phyloP scores from a whole-genome alignment of 2,797 vertebrate genomes.

The Sebastolobus altivelis region DNA sequence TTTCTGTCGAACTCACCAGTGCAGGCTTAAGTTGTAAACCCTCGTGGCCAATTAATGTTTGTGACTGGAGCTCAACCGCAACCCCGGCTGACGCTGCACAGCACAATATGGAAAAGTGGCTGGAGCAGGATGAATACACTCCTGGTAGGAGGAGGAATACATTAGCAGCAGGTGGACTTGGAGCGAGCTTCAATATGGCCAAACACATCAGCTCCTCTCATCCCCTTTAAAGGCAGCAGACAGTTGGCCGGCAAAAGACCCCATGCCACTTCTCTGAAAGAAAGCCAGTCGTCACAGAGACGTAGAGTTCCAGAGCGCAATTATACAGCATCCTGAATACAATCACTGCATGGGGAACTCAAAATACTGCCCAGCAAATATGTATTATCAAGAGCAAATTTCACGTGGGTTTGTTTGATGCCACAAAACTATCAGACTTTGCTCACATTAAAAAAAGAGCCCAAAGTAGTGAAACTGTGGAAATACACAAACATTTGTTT shows the following conservation, averaged over 20 bases:
- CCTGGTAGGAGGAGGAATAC: slow-evolving; percentile 18
- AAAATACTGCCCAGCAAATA: background rate
- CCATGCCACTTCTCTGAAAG: background rate
- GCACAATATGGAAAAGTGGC: slow-evolving; percentile 7
- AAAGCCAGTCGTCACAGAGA: background rate
- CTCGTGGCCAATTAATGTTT: background rate
- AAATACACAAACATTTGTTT: no score
- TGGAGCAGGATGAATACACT: slow-evolving; percentile 7
- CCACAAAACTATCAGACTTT: no score
- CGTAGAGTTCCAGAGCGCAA: background rate
- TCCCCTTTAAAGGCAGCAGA: slow-evolving; percentile 13
- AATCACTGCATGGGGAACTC: background rate
- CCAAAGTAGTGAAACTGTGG: no score
- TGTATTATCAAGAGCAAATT: background rate
- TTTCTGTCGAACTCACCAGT: slow-evolving; percentile 2
- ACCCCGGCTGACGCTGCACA: background rate
- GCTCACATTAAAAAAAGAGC: no score
- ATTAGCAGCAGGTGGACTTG: slow-evolving; percentile 18
- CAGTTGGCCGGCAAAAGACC: slow-evolving; percentile 4
- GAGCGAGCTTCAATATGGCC: slow-evolving; percentile 7
- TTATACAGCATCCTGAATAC: background rate
- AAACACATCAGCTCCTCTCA: slow-evolving; percentile 14
- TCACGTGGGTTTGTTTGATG: no score
- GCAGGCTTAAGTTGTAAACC: background rate
- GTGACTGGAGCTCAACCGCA: slow-evolving; percentile 10